Percentiles rank a stretch among this genome's conserved stretches.
These are phyloP conservation scores for Rallus crepitans DNA, from an alignment of 2,797 vertebrate species.

Conservation along the genomic window DNA sequence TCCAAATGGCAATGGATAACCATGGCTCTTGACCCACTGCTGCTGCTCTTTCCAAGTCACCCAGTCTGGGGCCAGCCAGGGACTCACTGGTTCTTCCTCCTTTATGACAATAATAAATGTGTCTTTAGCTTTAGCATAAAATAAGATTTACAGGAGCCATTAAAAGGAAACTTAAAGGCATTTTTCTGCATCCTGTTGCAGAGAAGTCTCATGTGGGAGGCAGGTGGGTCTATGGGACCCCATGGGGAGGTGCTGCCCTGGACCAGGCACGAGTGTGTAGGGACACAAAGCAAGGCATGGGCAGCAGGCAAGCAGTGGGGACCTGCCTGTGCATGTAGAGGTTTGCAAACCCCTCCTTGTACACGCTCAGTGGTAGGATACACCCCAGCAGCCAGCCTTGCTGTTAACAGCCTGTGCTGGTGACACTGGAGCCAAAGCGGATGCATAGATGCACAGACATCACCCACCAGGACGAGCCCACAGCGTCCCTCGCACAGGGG, in stretches of 20 bases:
- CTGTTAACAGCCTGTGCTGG: neutral
- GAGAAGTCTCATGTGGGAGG: neutral
- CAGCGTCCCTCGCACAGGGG: rapidly evolving
- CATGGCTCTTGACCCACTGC: rapidly evolving
- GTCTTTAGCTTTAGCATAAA: neutral
- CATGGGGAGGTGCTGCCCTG: neutral
- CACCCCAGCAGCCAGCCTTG: rapidly evolving
- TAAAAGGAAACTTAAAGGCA: conserved; percentile 3
- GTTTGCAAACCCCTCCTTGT: neutral
- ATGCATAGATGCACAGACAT: rapidly evolving
- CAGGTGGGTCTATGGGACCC: neutral
- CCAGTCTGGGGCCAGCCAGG: neutral
- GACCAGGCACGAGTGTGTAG: rapidly evolving
- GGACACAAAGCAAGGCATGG: rapidly evolving
- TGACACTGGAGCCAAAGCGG: rapidly evolving
- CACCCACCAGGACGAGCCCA: rapidly evolving
- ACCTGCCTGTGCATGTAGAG: rapidly evolving
- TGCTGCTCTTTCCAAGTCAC: neutral
- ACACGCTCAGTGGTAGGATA: neutral
- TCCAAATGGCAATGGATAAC: neutral
- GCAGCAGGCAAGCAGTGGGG: neutral
- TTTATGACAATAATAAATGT: neutral
- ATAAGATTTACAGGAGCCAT: conserved; percentile 24
- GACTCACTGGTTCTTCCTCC: neutral
- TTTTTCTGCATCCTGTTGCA: neutral